phyloP scores from a whole-genome alignment of 2,888 invertebrate genomes.

The Adelphocoris suturalis region DNA sequence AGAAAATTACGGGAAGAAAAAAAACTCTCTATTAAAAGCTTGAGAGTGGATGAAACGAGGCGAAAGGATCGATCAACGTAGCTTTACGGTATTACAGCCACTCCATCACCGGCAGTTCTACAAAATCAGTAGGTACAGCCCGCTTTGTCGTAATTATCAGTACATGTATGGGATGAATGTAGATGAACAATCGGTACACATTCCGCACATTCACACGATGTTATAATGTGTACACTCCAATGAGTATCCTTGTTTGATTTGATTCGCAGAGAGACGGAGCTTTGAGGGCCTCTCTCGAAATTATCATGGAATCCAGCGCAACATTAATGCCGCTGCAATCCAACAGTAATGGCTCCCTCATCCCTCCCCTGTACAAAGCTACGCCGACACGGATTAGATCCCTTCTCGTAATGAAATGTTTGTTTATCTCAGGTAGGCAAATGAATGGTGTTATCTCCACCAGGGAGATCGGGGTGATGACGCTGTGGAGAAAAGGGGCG shows the following conservation, averaged over 20 bases:
- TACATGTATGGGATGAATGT: too few relatives aligned
- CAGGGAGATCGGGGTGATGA: neutral
- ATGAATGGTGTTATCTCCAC: constrained; percentile 46
- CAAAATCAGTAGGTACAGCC: too few relatives aligned
- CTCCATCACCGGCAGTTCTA: too few relatives aligned
- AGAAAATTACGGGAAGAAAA: too few relatives aligned
- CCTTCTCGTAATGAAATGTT: constrained; percentile 56
- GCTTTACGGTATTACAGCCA: too few relatives aligned
- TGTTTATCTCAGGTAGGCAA: constrained; percentile 57
- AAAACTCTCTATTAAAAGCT: too few relatives aligned
- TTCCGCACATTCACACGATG: neutral
- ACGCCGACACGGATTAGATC: constrained; percentile 40
- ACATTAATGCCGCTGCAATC: neutral
- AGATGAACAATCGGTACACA: neutral
- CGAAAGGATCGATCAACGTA: too few relatives aligned
- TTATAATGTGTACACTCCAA: neutral
- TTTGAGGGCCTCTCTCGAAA: neutral
- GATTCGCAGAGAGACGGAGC: neutral
- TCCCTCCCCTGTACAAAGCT: neutral
- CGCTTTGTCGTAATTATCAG: too few relatives aligned
- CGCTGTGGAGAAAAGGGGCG: neutral
- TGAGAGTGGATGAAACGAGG: too few relatives aligned
- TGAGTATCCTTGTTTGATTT: neutral
- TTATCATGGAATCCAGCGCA: constrained; percentile 4
- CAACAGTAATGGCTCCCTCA: neutral